These are phyloP conservation scores for Anarsia innoxiella DNA, from an alignment of 2,888 invertebrate species.

Conservation along the genomic window DNA sequence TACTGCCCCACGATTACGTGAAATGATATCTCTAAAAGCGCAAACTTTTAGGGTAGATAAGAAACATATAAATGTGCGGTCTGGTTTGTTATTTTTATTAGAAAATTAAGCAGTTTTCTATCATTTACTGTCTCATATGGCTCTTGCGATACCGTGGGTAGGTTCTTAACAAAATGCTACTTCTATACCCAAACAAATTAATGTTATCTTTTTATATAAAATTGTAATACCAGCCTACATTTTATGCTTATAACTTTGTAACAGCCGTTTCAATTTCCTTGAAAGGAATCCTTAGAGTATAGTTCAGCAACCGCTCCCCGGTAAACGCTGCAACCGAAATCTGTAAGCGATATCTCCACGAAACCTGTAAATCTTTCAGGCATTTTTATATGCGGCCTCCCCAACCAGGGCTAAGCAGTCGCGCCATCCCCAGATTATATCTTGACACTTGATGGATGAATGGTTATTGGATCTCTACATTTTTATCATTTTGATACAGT, in stretches of 20 bases:
- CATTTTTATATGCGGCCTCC: slow-evolving; percentile 70
- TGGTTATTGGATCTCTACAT: slow-evolving; percentile 84
- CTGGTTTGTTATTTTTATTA: slow-evolving; percentile 6
- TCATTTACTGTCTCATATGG: no score
- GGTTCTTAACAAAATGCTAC: no score
- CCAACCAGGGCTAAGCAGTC: slow-evolving; percentile 65
- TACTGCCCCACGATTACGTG: slow-evolving; percentile 43
- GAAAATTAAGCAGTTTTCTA: not conserved
- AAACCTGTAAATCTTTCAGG: slow-evolving; percentile 72
- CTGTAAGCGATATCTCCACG: slow-evolving; percentile 56
- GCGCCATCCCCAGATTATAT: slow-evolving; percentile 78
- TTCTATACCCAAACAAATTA: no score
- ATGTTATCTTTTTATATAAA: no score
- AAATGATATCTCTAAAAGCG: slow-evolving; percentile 35
- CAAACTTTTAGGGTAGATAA: slow-evolving; percentile 9
- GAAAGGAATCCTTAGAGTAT: no score
- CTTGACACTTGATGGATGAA: slow-evolving; percentile 86
- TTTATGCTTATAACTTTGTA: no score
- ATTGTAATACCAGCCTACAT: no score
- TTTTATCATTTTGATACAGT: slow-evolving; percentile 77
- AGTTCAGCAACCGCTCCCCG: no score
- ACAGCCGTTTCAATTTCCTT: no score
- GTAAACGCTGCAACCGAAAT: slow-evolving; percentile 53
- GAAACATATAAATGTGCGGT: slow-evolving; percentile 7
- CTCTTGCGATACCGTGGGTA: no score